A percentile compares a stretch with the other conserved stretches of the same genome.
Conservation (phyloP, 2,888 invertebrate genomes). For the Neoaliturus tenellus region DNA sequence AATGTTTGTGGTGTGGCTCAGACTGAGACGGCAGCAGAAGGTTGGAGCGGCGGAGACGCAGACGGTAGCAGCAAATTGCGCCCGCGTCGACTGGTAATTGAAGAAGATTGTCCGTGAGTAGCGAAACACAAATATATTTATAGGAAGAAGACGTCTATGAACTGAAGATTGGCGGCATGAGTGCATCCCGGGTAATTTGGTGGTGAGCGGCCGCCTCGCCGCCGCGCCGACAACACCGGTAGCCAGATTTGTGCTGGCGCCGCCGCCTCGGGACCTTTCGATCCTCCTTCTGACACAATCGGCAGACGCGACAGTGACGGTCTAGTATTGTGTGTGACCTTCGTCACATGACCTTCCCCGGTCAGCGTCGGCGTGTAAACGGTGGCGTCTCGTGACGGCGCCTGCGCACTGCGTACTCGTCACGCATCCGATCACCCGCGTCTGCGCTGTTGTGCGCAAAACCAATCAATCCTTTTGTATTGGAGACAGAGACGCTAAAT, state of each 20-base stretch:
- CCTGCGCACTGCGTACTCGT: not conserved
- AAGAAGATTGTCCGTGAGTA: slow-evolving; percentile 50
- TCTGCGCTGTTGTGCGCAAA: too few relatives aligned
- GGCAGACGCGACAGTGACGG: not conserved
- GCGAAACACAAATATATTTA: slow-evolving; percentile 53
- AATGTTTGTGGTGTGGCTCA: too few relatives aligned
- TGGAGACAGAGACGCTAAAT: too few relatives aligned
- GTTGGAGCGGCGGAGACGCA: too few relatives aligned
- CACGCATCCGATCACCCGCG: slow-evolving; percentile 16
- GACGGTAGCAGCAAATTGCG: slow-evolving; percentile 44
- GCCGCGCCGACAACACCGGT: slow-evolving; percentile 31
- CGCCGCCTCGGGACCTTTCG: slow-evolving; percentile 1
- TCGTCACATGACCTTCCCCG: not conserved
- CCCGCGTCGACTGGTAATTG: slow-evolving; percentile 25
- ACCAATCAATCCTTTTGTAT: too few relatives aligned
- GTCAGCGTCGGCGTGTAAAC: not conserved
- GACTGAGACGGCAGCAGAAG: too few relatives aligned
- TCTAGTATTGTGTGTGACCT: not conserved
- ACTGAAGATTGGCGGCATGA: slow-evolving; percentile 51
- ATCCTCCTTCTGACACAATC: not conserved
- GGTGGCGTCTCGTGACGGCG: not conserved
- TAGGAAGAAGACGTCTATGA: slow-evolving; percentile 42
- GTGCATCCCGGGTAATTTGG: slow-evolving; percentile 45
- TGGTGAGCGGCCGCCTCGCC: not conserved
- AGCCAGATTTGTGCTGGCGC: not conserved